Evolutionary conservation across 2,113 vertebrate species (phyloP), one percentile per base, ranked within the genome.

Genomic region (Budorcas taxicolor): DNA sequence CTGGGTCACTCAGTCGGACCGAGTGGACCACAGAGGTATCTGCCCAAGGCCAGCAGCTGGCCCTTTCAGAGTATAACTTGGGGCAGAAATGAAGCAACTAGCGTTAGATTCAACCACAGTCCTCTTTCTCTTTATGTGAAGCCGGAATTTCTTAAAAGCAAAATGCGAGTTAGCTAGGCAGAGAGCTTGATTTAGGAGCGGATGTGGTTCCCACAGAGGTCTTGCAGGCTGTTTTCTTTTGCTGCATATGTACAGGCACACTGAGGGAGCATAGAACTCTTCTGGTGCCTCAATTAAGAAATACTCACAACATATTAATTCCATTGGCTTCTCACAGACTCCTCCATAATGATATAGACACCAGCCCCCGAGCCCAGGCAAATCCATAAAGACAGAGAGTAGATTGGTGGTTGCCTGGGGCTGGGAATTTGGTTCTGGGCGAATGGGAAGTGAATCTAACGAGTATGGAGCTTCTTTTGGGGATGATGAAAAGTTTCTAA

Each of bases 1-100:
- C 1, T 1, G 43, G 1, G 4, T 11, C 0, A n/a, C 27, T 33
- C 52, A 3, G 60, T 2, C 15, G 43, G 6, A 10, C 29, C 0
- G 14, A 43, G 76, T 21, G 76, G 60, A 43, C 83, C 33, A 0
- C 0, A 4, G 60, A 21, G 3, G 13, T 12, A 43, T 16, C 4
- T 45, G 57, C 23, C 36, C 17, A 1, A 55, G 50, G 31, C 31
- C 36, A 25, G 64, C 47, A 16, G 31, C 23, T 21, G 53, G 14
- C 12, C 36, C 2, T 6, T 55, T 40, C 13, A 1, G 21, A 16
- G 45, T 36, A 62, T 1, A 67, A 19, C 31, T 8, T 25, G 7
- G 87, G 86, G 40, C 33, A 50, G 57, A 80, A 31, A 12, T 11
- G 31, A 40, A 33, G 33, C 81, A 21, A 5, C 64, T 40, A 36